These are phyloP conservation scores for Polyploca ridens DNA, from an alignment of 2,888 invertebrate genomes.

Conservation along the genomic window DNA sequence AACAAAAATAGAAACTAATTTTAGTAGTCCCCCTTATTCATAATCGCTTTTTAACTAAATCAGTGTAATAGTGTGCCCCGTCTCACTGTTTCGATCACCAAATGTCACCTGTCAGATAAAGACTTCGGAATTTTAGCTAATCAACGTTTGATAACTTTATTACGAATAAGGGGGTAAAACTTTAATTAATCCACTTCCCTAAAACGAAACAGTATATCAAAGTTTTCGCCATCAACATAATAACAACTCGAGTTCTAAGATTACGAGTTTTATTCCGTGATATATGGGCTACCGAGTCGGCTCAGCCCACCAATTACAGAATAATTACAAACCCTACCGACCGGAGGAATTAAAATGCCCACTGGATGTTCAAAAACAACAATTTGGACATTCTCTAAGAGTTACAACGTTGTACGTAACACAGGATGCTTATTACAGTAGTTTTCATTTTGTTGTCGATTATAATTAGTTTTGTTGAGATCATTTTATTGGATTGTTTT, in stretches of 20 bases:
- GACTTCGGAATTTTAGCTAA: too few relatives aligned
- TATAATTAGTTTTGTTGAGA: slow-evolving; percentile 17
- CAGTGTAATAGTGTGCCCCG: too few relatives aligned
- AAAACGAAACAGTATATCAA: background rate
- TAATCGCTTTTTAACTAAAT: too few relatives aligned
- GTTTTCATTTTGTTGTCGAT: slow-evolving; percentile 13
- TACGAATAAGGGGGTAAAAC: too few relatives aligned
- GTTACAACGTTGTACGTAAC: slow-evolving; percentile 12
- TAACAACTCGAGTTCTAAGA: slow-evolving; percentile 23
- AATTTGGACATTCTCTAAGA: slow-evolving; percentile 6
- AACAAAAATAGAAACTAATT: too few relatives aligned
- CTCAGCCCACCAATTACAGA: slow-evolving; percentile 75
- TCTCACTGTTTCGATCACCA: too few relatives aligned
- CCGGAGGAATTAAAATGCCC: slow-evolving; percentile 46
- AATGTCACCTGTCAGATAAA: too few relatives aligned
- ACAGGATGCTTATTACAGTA: slow-evolving; percentile 5
- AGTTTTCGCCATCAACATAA: background rate
- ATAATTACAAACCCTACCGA: slow-evolving; percentile 73
- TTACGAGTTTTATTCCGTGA: slow-evolving; percentile 61
- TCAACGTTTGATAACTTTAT: too few relatives aligned
- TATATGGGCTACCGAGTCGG: slow-evolving; percentile 71
- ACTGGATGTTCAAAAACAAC: slow-evolving; percentile 10
- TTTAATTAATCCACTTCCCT: background rate
- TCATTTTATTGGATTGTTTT: background rate
- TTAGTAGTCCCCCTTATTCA: too few relatives aligned